Evolutionary conservation across 2,888 invertebrate genomes (phyloP), one percentile per base, ranked within the genome.

Genomic region (Agapostemon virescens): DNA sequence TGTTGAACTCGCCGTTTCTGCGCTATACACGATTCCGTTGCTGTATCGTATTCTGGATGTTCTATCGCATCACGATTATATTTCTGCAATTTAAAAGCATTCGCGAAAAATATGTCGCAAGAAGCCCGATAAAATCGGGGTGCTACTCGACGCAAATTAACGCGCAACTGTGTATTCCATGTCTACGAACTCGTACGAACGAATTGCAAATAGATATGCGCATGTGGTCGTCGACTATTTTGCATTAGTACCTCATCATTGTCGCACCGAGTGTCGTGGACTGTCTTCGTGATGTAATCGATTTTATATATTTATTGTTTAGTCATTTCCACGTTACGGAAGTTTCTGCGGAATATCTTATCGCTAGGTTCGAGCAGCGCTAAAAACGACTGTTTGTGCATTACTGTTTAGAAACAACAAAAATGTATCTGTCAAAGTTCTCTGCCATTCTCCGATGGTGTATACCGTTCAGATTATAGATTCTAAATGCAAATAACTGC

Each of bases 171-270:
- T 4, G n/a, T n/a, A n/a, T 38, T 9, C n/a, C 26, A 30, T 0
- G 26, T 17, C 6, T 9, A 6, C 26, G 17, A 11, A 30, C 45
- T 61, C n/a, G 13, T 1, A n/a, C n/a, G 63, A 63, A 36, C 13
- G n/a, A 63, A 36, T 63, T 45, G 38, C 42, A 33, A n/a, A 61
- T 67, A n/a, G 11, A 61, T 9, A 13, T 61, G 2, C 20, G 13
- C 17, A n/a, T n/a, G n/a, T 26, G 36, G 33, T 69, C 73, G 0
- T 58, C 38, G 6, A 42, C n/a, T 55, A 17, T 20, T 68, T 61
- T 71, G n/a, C 26, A 15, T 63, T 36, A 30, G 20, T 40, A 73
- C 23, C 45, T 45, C 9, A 11, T 58, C 17, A 23, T 74, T 64
- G 69, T 23, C 42, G 45, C 42, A 20, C n/a, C 17, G 38, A n/a